A percentile compares a stretch with the other conserved stretches of the same genome.
Evolutionary conservation across 53 echinoderm and acorn worm species (phyloP).

Genomic region (Actinopyga echinites): DNA sequence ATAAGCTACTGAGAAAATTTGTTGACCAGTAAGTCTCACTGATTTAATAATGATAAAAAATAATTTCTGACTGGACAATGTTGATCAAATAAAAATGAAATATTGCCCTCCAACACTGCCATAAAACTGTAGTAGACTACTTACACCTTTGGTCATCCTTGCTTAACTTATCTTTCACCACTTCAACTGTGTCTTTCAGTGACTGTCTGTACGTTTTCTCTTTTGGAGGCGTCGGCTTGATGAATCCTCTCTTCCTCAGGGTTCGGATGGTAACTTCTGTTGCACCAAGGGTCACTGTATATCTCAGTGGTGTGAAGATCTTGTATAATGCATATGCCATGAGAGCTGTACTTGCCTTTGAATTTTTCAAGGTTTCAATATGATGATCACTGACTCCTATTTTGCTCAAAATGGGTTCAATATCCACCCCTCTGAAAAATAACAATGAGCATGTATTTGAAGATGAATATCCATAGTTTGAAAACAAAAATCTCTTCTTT

Average conservation of each 20-base stretch:
- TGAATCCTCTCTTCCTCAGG: conserved; percentile 74
- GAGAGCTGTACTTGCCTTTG: conserved; percentile 83
- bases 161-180: conserved; percentile 68
- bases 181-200: conserved; percentile 76
- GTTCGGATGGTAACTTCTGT: conserved; percentile 82
- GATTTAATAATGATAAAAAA: too few relatives aligned
- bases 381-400: conserved; percentile 85
- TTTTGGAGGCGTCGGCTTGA: conserved; percentile 75
- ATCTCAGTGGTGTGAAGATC: conserved; percentile 89
- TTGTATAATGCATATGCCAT: conserved; percentile 98
- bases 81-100: too few relatives aligned
- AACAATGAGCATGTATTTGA: neutral
- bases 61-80: too few relatives aligned
- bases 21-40: too few relatives aligned
- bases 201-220: conserved; percentile 88
- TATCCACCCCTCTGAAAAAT: conserved; percentile 79
- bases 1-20: too few relatives aligned
- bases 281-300: conserved; percentile 87
- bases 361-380: conserved; percentile 68
- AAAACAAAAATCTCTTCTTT: too few relatives aligned
- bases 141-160: conserved; percentile 15
- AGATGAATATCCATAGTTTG: neutral
- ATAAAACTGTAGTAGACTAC: too few relatives aligned
- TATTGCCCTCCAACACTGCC: too few relatives aligned
- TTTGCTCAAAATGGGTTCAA: conserved; percentile 69